phyloP scores from a whole-genome alignment of 2,113 vertebrate genomes.

The Leiothrix lutea region DNA sequence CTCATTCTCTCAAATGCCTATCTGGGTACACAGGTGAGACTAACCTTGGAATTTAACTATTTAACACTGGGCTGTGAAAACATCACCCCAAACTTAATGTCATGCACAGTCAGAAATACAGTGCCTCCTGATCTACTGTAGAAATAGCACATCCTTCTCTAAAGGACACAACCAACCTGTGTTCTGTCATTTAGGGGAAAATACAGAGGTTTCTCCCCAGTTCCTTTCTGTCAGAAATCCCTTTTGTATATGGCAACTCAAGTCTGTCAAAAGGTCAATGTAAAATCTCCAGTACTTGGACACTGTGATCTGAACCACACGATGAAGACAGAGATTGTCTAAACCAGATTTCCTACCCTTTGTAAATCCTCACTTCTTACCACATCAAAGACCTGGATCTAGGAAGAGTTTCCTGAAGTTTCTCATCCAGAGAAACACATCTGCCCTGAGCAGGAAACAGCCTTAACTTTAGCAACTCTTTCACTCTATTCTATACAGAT shows the following conservation, averaged over 20 bases:
- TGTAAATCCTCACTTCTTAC: not conserved
- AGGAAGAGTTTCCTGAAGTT: not conserved
- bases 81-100: not conserved
- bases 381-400: not conserved
- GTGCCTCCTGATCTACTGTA: not conserved
- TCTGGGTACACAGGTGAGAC: not conserved
- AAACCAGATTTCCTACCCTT: not conserved
- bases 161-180: not conserved
- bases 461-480: not conserved
- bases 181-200: not conserved
- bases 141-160: not conserved
- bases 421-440: not conserved
- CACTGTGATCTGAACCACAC: not conserved
- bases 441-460: not conserved
- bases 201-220: not conserved
- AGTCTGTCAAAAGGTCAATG: not conserved
- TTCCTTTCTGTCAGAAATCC: not conserved
- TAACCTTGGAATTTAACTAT: not conserved
- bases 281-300: not conserved
- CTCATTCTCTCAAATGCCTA: not conserved
- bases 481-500: not conserved
- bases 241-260: not conserved
- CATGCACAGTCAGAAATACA: not conserved
- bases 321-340: not conserved
- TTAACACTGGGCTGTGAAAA: not conserved